Evolutionary conservation across 2,797 vertebrate genomes (phyloP), one percentile per base, ranked within the genome.

Genomic region (Phrynocephalus vlangalii): DNA sequence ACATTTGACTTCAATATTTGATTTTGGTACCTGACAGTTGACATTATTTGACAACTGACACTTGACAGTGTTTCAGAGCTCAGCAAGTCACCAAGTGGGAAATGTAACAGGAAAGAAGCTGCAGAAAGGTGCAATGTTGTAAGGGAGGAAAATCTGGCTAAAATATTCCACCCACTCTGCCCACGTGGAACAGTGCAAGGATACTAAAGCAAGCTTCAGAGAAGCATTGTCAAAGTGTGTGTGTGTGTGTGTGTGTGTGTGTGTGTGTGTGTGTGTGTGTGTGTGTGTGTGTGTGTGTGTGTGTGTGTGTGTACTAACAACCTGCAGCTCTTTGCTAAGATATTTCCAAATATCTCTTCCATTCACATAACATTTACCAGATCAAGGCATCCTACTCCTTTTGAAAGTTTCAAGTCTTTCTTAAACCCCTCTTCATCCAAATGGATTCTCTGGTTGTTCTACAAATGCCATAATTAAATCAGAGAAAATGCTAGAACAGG

Each of bases 31-130:
- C 52, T 70, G 66, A 56, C 20, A 67, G 44, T 28, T 85, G 63
- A 82, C 13, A 56, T 72, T 83, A 28, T 70, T 83, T 77, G 70
- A 81, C n/a, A 86, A 48, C 28, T 78, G 86, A 77, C 30, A 67
- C 60, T 67, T 78, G 44, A 20, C 38, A 76, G 24, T 63, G 38
- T 83, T 79, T 83, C 71, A 83, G 50, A 79, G 16, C 11, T 87
- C n/a, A 70, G 63, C 48, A 83, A 78, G 73, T 63, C 72, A 30
- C 38, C 33, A 24, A 81, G 28, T 1, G 18, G 44, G 33, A 9
- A 13, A 20, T n/a, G 20, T 50, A 82, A 78, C 3, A 33, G 24
- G 26, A 83, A 50, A 67, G 24, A 24, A 82, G 6, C 20, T 83
- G 7, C 18, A 38, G 11, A 78, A 87, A 78, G 24, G 30, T 48